Percentiles rank a stretch among this genome's conserved stretches.
Evolutionary conservation across 1,140 invertebrate genomes (phyloP).

Genomic region (Diplogasteroides magnus): DNA sequence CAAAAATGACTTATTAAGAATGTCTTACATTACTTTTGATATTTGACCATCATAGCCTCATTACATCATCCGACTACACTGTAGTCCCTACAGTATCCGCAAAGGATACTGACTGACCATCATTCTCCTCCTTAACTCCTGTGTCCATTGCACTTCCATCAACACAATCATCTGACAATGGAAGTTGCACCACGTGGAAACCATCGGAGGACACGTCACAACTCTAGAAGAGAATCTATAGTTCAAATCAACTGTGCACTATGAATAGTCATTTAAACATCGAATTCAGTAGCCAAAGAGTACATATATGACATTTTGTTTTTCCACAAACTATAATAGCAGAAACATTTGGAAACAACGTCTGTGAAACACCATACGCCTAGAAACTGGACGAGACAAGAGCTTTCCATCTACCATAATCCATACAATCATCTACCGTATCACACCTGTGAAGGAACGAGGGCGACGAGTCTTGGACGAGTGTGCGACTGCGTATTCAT

Average conservation of each 20-base stretch:
- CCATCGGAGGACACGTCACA: neutral
- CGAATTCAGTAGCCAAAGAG: neutral
- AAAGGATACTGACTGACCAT: neutral
- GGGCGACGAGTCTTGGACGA: neutral
- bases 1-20: no score
- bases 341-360: no score
- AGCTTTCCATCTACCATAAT: neutral
- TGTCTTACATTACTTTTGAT: no score
- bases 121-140: neutral
- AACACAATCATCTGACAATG: neutral
- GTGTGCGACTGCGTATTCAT: neutral
- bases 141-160: neutral
- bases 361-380: neutral
- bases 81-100: no score
- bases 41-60: no score
- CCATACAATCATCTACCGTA: neutral
- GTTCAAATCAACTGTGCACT: no score
- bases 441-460: neutral
- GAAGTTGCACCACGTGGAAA: neutral
- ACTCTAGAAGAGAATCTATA: neutral
- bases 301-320: neutral
- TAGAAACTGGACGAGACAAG: neutral
- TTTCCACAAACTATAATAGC: no score
- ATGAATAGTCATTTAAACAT: no score
- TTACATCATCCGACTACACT: no score